A percentile compares a stretch with the other conserved stretches of the same genome.
phyloP scores from a whole-genome alignment of 2,113 vertebrate species.

The Coturnix japonica region DNA sequence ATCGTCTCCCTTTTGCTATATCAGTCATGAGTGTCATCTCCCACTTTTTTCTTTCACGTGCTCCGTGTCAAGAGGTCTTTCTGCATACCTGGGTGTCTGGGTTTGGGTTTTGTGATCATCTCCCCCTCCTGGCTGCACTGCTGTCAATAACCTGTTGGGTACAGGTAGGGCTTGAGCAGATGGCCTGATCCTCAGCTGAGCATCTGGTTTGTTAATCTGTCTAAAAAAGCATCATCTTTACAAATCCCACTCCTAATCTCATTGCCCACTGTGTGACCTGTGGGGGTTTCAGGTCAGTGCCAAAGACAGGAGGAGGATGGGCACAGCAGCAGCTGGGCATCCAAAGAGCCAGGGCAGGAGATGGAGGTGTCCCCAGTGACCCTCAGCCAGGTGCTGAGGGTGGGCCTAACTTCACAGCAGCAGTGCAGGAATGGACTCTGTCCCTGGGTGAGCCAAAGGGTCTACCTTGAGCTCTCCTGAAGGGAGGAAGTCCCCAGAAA shows the following conservation, averaged over 20 bases:
- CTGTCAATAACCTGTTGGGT: conserved; percentile 22
- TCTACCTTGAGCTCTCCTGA: neutral
- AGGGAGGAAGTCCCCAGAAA: neutral
- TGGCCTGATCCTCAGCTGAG: conserved; percentile 53
- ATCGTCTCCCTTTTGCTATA: neutral
- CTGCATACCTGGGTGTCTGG: neutral
- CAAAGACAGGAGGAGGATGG: neutral
- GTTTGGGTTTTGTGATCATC: neutral
- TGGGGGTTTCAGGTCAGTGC: conserved; percentile 26
- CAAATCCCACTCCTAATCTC: conserved; percentile 55
- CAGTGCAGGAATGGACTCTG: neutral
- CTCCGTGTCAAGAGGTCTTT: neutral
- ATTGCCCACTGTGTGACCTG: conserved; percentile 42
- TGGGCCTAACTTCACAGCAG: rapidly evolving
- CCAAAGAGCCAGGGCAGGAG: neutral
- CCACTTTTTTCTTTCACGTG: neutral
- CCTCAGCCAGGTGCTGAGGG: neutral
- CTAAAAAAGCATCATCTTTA: conserved; percentile 56
- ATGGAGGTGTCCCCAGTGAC: neutral
- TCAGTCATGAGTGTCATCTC: neutral
- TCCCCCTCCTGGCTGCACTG: neutral
- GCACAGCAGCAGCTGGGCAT: neutral
- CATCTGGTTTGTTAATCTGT: conserved; percentile 60
- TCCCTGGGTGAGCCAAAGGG: neutral
- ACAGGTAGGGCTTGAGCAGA: conserved; percentile 39